A percentile compares a stretch with the other conserved stretches of the same genome.
These are phyloP conservation scores for Caenorhabditis sp. DNA, from an alignment of 2,888 invertebrate species.

Conservation along the genomic window DNA sequence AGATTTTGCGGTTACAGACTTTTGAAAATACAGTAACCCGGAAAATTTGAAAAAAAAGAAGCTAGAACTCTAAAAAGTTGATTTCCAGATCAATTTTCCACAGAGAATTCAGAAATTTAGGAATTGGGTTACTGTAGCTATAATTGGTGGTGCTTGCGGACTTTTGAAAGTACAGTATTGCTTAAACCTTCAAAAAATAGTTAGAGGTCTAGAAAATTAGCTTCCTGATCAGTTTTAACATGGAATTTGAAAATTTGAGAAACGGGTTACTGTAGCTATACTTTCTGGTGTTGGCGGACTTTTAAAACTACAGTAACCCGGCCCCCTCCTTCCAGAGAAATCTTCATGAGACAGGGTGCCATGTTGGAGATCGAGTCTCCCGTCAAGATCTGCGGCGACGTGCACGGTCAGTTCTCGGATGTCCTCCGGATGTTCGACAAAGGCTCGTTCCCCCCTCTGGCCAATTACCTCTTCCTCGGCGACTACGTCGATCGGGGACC, in stretches of 20 bases:
- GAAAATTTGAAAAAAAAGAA: too few relatives aligned
- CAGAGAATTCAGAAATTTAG: too few relatives aligned
- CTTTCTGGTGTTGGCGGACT: too few relatives aligned
- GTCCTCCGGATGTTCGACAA: slow-evolving; percentile 76
- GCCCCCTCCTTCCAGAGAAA: slow-evolving; percentile 24
- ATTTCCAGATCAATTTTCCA: too few relatives aligned
- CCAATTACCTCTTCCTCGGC: slow-evolving; percentile 78
- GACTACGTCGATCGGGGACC: slow-evolving; percentile 78
- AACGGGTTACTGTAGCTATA: too few relatives aligned
- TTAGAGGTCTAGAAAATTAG: too few relatives aligned
- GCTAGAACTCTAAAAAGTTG: too few relatives aligned
- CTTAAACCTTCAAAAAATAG: too few relatives aligned
- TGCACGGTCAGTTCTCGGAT: slow-evolving; percentile 76
- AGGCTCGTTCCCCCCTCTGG: slow-evolving; percentile 74
- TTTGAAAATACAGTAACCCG: too few relatives aligned
- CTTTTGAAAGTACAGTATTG: not conserved
- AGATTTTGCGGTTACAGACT: too few relatives aligned
- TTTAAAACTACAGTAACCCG: not conserved
- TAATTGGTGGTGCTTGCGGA: not conserved
- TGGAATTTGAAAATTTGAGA: too few relatives aligned
- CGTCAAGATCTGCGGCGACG: slow-evolving; percentile 77
- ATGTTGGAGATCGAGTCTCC: slow-evolving; percentile 76
- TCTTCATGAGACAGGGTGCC: slow-evolving; percentile 52
- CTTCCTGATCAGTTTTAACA: too few relatives aligned
- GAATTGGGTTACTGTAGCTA: not conserved